Conservation (phyloP, 2,797 vertebrate species). For the Hydrolagus colliei region DNA sequence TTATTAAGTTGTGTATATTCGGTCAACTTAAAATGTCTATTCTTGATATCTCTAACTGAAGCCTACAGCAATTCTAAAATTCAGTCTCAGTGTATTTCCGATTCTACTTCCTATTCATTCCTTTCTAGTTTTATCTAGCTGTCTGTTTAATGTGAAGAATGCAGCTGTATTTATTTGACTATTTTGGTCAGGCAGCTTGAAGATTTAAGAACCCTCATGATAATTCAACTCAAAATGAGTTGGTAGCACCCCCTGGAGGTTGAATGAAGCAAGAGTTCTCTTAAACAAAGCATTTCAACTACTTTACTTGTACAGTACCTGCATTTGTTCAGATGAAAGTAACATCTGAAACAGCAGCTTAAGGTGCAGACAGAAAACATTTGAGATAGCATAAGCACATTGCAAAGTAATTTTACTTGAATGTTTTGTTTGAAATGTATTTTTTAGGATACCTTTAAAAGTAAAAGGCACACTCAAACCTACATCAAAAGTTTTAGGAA, state of each 20-base stretch:
- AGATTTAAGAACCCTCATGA: not conserved
- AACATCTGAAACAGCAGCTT: not conserved
- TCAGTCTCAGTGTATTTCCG: not conserved
- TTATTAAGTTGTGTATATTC: not conserved
- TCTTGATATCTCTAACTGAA: not conserved
- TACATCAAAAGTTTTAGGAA: no score
- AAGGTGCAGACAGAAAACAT: not conserved
- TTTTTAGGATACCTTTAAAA: not conserved
- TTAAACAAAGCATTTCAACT: not conserved
- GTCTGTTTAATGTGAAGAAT: not conserved
- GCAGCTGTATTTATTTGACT: not conserved
- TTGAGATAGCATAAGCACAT: not conserved
- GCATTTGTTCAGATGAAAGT: not conserved
- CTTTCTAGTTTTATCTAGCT: not conserved
- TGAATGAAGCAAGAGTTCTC: slow-evolving; percentile 4
- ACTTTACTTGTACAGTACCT: not conserved
- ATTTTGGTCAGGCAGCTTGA: not conserved
- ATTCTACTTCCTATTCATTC: not conserved
- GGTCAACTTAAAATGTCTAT: not conserved
- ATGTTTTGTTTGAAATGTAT: not conserved
- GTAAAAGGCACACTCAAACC: not conserved
- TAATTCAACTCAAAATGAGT: not conserved
- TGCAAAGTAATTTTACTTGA: not conserved
- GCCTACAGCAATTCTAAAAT: not conserved
- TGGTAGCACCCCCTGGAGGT: slow-evolving; percentile 27